Evolutionary conservation across 2,797 vertebrate genomes (phyloP).

Genomic region (Phrynocephalus guinanensis): DNA sequence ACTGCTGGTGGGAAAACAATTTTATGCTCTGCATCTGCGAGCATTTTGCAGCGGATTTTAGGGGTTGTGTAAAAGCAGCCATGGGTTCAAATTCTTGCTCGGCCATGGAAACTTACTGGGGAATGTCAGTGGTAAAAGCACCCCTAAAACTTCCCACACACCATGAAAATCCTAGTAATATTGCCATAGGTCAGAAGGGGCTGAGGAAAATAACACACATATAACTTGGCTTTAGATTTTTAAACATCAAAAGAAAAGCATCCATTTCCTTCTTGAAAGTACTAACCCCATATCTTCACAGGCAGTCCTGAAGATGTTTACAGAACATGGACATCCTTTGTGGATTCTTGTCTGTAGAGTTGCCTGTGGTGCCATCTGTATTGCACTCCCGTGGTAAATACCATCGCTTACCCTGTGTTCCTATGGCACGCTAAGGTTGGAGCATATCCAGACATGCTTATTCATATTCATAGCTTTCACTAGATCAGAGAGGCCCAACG

Average conservation of each 20-base stretch:
- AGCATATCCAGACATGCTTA: neutral
- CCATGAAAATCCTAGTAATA: neutral
- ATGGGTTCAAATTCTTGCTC: neutral
- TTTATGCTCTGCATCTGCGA: too few relatives aligned
- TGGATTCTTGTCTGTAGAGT: neutral
- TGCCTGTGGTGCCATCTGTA: neutral
- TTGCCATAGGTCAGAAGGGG: neutral
- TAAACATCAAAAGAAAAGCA: neutral
- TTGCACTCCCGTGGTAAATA: neutral
- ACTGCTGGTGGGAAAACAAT: too few relatives aligned
- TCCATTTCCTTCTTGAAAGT: neutral
- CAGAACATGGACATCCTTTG: neutral
- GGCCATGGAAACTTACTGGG: neutral
- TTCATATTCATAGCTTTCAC: neutral
- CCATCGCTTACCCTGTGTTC: neutral
- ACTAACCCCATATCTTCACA: neutral
- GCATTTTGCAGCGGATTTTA: too few relatives aligned
- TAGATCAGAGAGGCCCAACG: too few relatives aligned
- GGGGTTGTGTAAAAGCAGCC: neutral
- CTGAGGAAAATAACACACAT: neutral
- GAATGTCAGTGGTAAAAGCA: neutral
- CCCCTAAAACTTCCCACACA: neutral
- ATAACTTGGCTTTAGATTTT: neutral
- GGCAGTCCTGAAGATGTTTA: slow-evolving; percentile 1
- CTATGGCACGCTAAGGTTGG: neutral